Base-by-base conservation (phyloP, 2,113 vertebrate genomes). In the Oncorhynchus gorbuscha region DNA sequence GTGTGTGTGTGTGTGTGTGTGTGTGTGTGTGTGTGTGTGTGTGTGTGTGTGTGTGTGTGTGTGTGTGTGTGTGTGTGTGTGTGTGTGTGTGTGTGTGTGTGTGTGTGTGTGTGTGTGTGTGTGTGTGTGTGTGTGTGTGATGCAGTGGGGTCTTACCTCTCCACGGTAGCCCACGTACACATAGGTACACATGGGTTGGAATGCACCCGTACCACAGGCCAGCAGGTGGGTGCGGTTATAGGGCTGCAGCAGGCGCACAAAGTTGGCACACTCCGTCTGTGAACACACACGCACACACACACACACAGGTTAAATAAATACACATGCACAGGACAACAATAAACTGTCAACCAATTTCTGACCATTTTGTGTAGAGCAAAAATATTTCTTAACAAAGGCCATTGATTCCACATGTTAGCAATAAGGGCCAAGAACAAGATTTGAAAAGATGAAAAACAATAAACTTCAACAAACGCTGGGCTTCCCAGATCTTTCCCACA, bases 231-330 rank as follows among this genome's bases (percentile, higher is more conserved):
- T 98, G 62, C 97, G 93, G 89, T 98, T 99, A 92, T 95, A 94
- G 16, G 96, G 96, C 49, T 97, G 95, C 82, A 99, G 94, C 75
- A 97, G 91, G 0, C 97, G 93, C 22, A 99, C 71, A 1, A 95
- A 98, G 92, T 99, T 99, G 89, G 96, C 95, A 3, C 97, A 99
- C 76, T 98, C 97, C 0, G 83, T 94, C 97, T 98, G 87, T 30
- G 16, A 58, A 55, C 39, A 45, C 39, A 39, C 75, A 61, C 51
- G 39, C 75, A 66, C 76, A 64, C 32, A 61, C 58, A 51, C 69
- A 51, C 59, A 72, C 30, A 72, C 16, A 71, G 26, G 7, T 58
- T 66, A n/a, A 78, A 77, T 83, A 81, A 86, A 83, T 81, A 5
- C 58, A 72, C 77, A 76, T 30, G 61, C 20, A 71, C 35, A 69